Evolutionary conservation across 2,797 vertebrate genomes (phyloP).

Genomic region (Xyrichtys novacula): DNA sequence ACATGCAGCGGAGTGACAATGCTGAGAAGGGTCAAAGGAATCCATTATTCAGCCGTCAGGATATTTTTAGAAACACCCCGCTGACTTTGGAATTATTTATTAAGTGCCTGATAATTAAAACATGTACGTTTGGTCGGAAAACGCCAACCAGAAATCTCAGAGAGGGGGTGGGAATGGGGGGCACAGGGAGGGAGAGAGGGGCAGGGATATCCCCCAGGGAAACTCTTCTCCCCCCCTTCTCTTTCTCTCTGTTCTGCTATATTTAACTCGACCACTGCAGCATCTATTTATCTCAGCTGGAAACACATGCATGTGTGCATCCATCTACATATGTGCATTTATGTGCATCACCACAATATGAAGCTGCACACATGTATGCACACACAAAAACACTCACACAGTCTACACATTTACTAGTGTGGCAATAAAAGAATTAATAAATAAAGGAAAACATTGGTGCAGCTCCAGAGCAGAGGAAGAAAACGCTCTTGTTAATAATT

Average conservation of each 20-base stretch:
- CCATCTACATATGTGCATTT: slow-evolving; percentile 43
- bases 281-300: slow-evolving; percentile 57
- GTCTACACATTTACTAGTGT: slow-evolving; percentile 20
- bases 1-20: slow-evolving; percentile 60
- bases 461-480: slow-evolving; percentile 19
- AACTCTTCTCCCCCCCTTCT: slow-evolving; percentile 32
- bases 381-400: background rate
- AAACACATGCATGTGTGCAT: slow-evolving; percentile 46
- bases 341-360: slow-evolving; percentile 12
- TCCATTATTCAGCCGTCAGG: slow-evolving; percentile 76
- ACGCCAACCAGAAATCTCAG: slow-evolving; percentile 72
- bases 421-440: background rate
- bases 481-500: slow-evolving; percentile 61
- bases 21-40: slow-evolving; percentile 75
- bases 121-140: slow-evolving; percentile 77
- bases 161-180: slow-evolving; percentile 26
- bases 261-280: slow-evolving; percentile 72
- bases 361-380: background rate
- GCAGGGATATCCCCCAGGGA: slow-evolving; percentile 67
- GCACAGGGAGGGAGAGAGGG: slow-evolving; percentile 33
- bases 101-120: slow-evolving; percentile 82
- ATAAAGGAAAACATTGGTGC: background rate
- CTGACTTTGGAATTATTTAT: slow-evolving; percentile 84
- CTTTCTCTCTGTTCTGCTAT: slow-evolving; percentile 54
- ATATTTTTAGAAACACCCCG: slow-evolving; percentile 79